Evolutionary conservation across 2,113 vertebrate species (phyloP), one percentile per base, ranked within the genome.

Genomic region (Upupa epops): DNA sequence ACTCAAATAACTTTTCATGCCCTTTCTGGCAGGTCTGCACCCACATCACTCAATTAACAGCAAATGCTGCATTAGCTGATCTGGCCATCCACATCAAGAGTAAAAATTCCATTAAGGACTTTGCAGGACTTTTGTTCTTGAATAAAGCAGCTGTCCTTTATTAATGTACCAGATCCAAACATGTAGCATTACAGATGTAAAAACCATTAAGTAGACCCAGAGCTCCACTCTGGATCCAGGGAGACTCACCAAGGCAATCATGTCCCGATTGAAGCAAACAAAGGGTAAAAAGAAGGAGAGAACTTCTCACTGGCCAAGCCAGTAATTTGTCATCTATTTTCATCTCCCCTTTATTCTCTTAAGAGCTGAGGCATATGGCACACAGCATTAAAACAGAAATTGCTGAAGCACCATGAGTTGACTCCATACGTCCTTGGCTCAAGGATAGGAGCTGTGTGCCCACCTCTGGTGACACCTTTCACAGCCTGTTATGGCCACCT

Each of bases 181-280:
- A 60, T 4, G 11, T 13, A 61, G 5, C 9, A 31, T 59, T 70
- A 11, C 8, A 65, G 12, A 28, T 66, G 12, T 58, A 36, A 55
- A 84, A 58, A 4, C 1, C 14, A 31, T 19, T n/a, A 65, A 70
- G 12, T 3, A 32, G 18, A 42, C 49, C 9, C 2, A 6, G 70
- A 79, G 51, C 18, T 36, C 37, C 34, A 24, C 32, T 61, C 1
- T 60, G 26, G 31, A 56, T 56, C 8, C 20, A 42, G 74, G 60
- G 5, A 48, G 5, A 25, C 17, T 70, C 46, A 86, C 18, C 19
- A 25, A 31, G 28, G 59, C 21, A 63, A 8, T 0, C 26, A 20
- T 14, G 8, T 48, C 40, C n/a, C 4, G 3, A n/a, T 42, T 3
- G 32, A 16, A 3, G 2, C 8, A 16, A 6, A 20, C 3, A 7